Evolutionary conservation across 2,797 vertebrate genomes (phyloP).

Genomic region (Prunella strophiata): DNA sequence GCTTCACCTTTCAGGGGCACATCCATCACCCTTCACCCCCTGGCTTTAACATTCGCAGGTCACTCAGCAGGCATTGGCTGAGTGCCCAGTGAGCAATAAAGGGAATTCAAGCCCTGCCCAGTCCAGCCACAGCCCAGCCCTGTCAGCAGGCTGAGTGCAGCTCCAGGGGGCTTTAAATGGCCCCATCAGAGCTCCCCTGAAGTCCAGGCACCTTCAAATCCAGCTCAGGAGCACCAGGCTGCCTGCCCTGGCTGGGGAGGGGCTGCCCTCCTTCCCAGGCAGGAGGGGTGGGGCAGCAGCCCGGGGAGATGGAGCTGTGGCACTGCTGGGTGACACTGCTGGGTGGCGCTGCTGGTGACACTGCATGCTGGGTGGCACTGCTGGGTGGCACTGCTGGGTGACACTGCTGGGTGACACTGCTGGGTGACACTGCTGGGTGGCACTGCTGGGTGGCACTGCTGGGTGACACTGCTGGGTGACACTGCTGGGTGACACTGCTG

Average conservation of each 20-base stretch:
- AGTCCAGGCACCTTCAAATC: neutral
- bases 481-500: too few relatives aligned
- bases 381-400: neutral
- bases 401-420: neutral
- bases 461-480: too few relatives aligned
- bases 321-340: neutral
- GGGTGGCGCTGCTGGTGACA: too few relatives aligned
- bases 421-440: too few relatives aligned
- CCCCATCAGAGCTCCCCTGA: neutral
- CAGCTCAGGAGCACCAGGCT: neutral
- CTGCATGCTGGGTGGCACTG: neutral
- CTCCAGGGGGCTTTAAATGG: neutral
- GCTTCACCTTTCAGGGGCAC: neutral
- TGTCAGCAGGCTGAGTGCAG: neutral
- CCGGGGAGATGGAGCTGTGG: fast-evolving
- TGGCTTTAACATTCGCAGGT: neutral
- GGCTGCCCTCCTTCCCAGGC: neutral
- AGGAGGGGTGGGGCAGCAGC: neutral
- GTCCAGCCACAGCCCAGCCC: neutral
- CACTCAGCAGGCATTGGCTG: neutral
- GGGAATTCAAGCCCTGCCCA: neutral
- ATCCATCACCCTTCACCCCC: neutral
- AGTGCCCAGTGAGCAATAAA: neutral
- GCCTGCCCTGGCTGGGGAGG: fast-evolving
- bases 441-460: too few relatives aligned